Conservation (phyloP, 2,888 invertebrate species). For the Labia minor region DNA sequence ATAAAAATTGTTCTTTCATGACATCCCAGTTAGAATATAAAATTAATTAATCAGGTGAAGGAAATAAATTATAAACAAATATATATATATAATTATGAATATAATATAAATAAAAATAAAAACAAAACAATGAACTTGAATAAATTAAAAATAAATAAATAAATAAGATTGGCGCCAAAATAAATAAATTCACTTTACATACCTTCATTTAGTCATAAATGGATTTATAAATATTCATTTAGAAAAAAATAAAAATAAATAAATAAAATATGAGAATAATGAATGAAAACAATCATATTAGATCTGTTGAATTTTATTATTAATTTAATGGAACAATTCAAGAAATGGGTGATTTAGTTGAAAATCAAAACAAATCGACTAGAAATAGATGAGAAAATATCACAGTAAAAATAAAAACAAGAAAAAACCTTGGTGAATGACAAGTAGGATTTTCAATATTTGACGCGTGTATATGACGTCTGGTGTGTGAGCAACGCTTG, state of each 20-base stretch:
- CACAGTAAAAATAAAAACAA: too few species aligned
- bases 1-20: background rate
- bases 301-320: background rate
- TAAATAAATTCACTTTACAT: too few species aligned
- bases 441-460: background rate
- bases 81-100: too few species aligned
- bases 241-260: background rate
- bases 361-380: background rate
- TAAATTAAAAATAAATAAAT: too few species aligned
- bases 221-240: too few species aligned
- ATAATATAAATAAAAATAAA: background rate
- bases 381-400: too few species aligned
- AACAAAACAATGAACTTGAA: background rate
- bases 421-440: background rate
- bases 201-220: too few species aligned
- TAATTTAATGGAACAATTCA: too few species aligned
- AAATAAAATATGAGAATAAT: background rate
- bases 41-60: background rate
- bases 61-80: background rate
- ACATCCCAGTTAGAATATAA: too few species aligned
- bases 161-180: too few species aligned
- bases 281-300: background rate
- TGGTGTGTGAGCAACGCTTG: background rate
- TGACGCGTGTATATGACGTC: constrained; percentile 13
- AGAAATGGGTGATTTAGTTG: too few species aligned